These are phyloP conservation scores for Suncus etruscus DNA, from an alignment of 2,113 vertebrate species.

Conservation along the genomic window DNA sequence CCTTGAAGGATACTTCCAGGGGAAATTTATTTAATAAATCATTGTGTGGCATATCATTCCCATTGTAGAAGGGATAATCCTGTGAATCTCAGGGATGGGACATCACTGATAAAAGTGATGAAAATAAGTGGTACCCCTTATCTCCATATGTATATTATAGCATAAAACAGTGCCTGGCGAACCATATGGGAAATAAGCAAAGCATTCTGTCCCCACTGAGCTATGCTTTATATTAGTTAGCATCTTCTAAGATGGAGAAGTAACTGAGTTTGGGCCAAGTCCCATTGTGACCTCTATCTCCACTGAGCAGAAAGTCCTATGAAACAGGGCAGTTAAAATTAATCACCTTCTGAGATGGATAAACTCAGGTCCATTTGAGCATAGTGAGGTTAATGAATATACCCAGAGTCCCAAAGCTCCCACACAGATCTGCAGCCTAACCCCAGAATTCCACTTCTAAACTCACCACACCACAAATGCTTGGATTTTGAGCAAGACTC, in stretches of 20 bases:
- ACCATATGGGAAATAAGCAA: background rate
- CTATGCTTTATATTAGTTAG: background rate
- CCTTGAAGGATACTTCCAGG: background rate
- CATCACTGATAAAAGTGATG: too few relatives aligned
- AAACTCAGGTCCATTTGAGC: slow-evolving; percentile 49
- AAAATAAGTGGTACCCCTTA: background rate
- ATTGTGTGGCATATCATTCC: background rate
- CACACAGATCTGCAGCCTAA: slow-evolving; percentile 39
- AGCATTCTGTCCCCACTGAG: background rate
- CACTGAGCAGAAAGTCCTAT: slow-evolving; percentile 46
- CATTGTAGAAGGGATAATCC: background rate
- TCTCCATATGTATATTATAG: background rate
- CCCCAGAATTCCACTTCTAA: background rate
- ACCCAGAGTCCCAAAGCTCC: slow-evolving; percentile 64
- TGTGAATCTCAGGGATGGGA: background rate
- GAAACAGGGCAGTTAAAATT: slow-evolving; percentile 66
- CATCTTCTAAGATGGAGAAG: background rate
- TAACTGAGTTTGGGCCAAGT: slow-evolving; percentile 24
- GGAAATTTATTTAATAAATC: background rate
- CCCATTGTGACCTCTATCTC: slow-evolving; percentile 15
- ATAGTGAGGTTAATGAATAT: slow-evolving; percentile 78
- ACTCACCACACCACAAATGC: background rate
- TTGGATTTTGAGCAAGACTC: background rate
- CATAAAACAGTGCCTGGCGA: too few relatives aligned
- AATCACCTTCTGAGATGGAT: slow-evolving; percentile 27